Base-by-base conservation (phyloP, 1,140 invertebrate species). In the Cheumatopsyche charites region DNA sequence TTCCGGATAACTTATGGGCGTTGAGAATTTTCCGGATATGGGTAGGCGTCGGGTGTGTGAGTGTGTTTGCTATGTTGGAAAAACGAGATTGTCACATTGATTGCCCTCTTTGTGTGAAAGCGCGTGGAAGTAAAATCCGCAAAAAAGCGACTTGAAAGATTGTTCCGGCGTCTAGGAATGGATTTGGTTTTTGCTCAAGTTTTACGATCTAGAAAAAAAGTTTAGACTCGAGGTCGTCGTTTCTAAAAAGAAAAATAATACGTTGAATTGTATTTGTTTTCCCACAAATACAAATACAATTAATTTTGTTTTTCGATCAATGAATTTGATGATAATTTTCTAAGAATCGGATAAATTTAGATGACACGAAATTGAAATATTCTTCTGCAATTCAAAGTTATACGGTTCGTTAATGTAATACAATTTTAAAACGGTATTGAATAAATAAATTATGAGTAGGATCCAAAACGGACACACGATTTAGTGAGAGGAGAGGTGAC, bases 61-160 rank as follows among this genome's bases (percentile, higher is more conserved):
- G 69, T 70, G 63, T 74, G 73, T 58, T 58, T 58, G 55, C 55
- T 0, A 74, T 61, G 52, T 62, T 71, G 63, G 70, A 67, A 52
- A 71, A 71, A 71, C 70, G 63, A 71, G 69, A 74, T 74, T 74
- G 73, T 52, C 73, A 71, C 73, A 71, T 67, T 68, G 65, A 67
- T 63, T 62, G 69, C 70, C 69, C 65, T 69, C 45, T 74, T 71
- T 74, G 52, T 70, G 63, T 49, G 63, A 49, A 66, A 66, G 43
- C 43, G 63, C 45, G 63, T 63, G 47, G 42, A 47, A 17, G 45
- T 47, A 66, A 66, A 66, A 66, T 26, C 19, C 63, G 21, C 19
- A 25, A 58, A 58, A 58, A 63, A 23, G 26, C 62, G 29, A 63
- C 19, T 26, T 63, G 29, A 63, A 43, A 63, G 62, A 63, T 63